These are phyloP conservation scores for Drosophila kepulauana DNA, from an alignment of 1,140 invertebrate genomes.

Conservation along the genomic window DNA sequence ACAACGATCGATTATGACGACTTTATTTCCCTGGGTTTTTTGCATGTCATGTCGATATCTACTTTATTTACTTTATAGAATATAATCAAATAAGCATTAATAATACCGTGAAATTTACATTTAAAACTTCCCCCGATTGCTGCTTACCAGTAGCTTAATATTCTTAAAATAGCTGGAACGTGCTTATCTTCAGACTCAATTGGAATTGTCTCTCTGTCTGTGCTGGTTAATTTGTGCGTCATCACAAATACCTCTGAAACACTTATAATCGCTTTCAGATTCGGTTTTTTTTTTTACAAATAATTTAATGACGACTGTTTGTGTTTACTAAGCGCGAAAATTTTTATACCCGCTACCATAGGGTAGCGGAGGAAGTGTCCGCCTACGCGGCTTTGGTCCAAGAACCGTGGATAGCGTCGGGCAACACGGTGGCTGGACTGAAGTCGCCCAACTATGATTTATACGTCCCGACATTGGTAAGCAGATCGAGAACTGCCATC, in stretches of 20 bases:
- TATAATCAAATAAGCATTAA: not conserved
- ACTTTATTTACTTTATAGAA: not conserved
- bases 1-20: too few species aligned
- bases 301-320: not conserved
- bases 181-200: conserved; percentile 11
- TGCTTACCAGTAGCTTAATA: not conserved
- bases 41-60: not conserved
- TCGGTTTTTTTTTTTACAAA: conserved; percentile 4
- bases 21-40: too few species aligned
- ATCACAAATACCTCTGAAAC: conserved; percentile 2
- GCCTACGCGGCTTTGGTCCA: too few species aligned
- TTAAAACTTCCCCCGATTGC: conserved; percentile 2
- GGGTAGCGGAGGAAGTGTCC: too few species aligned
- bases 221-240: conserved; percentile 16
- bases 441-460: too few species aligned
- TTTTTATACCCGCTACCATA: too few species aligned
- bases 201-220: conserved; percentile 1
- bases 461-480: too few species aligned
- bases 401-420: too few species aligned
- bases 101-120: not conserved
- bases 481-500: too few species aligned
- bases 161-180: conserved; percentile 9
- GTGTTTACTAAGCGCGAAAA: not conserved
- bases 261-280: not conserved
- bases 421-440: too few species aligned